Conservation (phyloP, 1,140 invertebrate species). For the Elysia chlorotica region DNA sequence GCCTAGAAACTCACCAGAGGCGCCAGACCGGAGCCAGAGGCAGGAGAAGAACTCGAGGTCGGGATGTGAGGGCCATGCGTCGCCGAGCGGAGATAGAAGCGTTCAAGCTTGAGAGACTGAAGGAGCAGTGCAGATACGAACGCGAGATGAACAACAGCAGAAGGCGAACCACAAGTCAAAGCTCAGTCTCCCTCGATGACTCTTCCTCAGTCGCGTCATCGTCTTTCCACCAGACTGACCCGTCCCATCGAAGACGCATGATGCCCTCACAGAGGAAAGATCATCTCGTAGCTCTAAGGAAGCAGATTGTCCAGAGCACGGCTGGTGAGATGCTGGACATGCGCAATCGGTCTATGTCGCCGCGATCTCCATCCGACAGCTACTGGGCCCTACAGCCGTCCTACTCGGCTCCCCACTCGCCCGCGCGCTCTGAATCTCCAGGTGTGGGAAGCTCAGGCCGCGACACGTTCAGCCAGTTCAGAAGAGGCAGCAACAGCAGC, state of each 20-base stretch:
- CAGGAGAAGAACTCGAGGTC: constrained; percentile 32
- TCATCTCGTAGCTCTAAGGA: constrained; percentile 36
- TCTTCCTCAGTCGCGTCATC: not conserved
- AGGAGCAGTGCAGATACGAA: constrained; percentile 35
- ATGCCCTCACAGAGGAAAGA: constrained; percentile 40
- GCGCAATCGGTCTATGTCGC: constrained; percentile 20
- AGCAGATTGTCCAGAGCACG: constrained; percentile 35
- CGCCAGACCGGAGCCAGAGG: constrained; percentile 30
- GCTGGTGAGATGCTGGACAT: constrained; percentile 28
- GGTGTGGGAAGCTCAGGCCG: no score
- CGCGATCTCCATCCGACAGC: not conserved
- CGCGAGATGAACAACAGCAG: constrained; percentile 6
- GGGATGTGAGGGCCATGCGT: constrained; percentile 31
- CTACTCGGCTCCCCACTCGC: constrained; percentile 14
- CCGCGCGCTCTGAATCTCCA: constrained; percentile 12
- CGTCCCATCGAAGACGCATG: constrained; percentile 30
- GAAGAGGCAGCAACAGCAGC: not conserved
- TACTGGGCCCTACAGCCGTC: constrained; percentile 7
- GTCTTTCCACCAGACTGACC: not conserved
- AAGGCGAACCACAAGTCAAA: not conserved
- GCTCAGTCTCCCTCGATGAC: not conserved
- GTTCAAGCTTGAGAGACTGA: constrained; percentile 46
- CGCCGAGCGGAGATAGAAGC: constrained; percentile 45
- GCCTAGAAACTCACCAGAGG: constrained; percentile 36
- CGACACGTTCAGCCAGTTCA: constrained; percentile 10